These are phyloP conservation scores for Platichthys stellatus DNA, from an alignment of 2,113 vertebrate genomes.

Conservation along the genomic window DNA sequence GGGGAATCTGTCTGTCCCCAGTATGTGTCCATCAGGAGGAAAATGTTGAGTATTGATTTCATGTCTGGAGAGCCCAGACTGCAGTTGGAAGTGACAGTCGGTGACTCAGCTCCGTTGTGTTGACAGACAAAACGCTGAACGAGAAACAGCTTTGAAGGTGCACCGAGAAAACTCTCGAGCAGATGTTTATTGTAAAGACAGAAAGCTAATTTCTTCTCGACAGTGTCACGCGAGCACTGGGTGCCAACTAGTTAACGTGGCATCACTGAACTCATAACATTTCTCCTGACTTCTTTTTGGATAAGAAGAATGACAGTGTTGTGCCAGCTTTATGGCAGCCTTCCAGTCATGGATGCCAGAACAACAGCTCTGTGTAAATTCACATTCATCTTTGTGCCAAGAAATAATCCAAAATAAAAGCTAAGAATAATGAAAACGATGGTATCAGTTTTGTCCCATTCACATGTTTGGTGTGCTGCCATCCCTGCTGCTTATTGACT, in stretches of 20 bases:
- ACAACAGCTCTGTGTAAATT: constrained; percentile 59
- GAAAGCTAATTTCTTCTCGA: constrained; percentile 54
- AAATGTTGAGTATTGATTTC: constrained; percentile 82
- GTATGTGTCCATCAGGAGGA: constrained; percentile 77
- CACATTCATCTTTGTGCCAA: constrained; percentile 60
- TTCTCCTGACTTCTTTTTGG: constrained; percentile 40
- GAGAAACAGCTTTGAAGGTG: constrained; percentile 53
- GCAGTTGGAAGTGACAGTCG: constrained; percentile 75
- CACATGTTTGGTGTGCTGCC: constrained; percentile 54
- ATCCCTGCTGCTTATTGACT: constrained; percentile 41
- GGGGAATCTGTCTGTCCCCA: constrained; percentile 69
- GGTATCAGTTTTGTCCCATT: constrained; percentile 46
- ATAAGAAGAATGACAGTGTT: constrained; percentile 56
- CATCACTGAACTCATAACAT: constrained; percentile 48
- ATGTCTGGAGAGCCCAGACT: constrained; percentile 70
- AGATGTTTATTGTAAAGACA: constrained; percentile 59
- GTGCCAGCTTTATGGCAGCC: constrained; percentile 55
- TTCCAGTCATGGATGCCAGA: constrained; percentile 52
- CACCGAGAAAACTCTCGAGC: constrained; percentile 35
- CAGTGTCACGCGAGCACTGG: constrained; percentile 24
- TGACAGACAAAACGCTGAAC: constrained; percentile 56
- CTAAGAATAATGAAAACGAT: constrained; percentile 59
- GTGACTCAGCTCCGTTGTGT: constrained; percentile 65
- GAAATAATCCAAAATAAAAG: constrained; percentile 14
- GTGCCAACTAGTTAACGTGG: constrained; percentile 51